A percentile compares a stretch with the other conserved stretches of the same genome.
phyloP scores from a whole-genome alignment of 1,140 invertebrate genomes.

The Tetramorium alpestre region DNA sequence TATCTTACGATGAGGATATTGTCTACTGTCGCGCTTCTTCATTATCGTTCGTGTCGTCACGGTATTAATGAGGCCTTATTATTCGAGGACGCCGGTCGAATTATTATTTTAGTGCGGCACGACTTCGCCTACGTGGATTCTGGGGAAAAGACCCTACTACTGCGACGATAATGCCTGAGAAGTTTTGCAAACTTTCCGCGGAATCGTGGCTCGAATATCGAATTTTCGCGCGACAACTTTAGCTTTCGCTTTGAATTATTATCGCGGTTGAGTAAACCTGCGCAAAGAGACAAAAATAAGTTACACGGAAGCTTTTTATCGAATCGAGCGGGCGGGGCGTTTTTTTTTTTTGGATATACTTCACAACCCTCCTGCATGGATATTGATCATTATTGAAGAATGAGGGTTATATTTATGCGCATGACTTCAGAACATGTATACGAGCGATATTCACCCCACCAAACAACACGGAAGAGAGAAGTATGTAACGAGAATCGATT shows the following conservation, averaged over 20 bases:
- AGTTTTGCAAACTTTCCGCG: conserved; percentile 72
- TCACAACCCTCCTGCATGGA: background rate
- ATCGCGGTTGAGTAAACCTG: conserved; percentile 63
- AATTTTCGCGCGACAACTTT: conserved; percentile 73
- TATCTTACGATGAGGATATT: background rate
- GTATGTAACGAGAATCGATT: conserved; percentile 45
- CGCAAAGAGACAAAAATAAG: conserved; percentile 45
- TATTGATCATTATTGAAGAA: conserved; percentile 45
- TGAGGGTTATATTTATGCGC: conserved; percentile 21
- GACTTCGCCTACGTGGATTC: conserved; percentile 55
- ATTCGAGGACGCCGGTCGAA: conserved; percentile 67
- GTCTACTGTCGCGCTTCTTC: conserved; percentile 14
- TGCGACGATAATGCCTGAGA: conserved; percentile 66
- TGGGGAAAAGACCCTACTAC: conserved; percentile 56
- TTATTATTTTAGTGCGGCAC: conserved; percentile 73
- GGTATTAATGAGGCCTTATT: conserved; percentile 75
- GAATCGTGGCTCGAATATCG: conserved; percentile 77
- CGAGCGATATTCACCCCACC: conserved; percentile 9
- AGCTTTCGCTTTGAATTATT: conserved; percentile 71
- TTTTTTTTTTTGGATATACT: conserved; percentile 19
- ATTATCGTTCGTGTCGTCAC: conserved; percentile 42
- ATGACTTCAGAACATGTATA: conserved; percentile 20
- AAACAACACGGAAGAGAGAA: background rate
- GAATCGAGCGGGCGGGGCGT: background rate
- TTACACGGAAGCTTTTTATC: conserved; percentile 12